A percentile compares a stretch with the other conserved stretches of the same genome.
Evolutionary conservation across 2,113 vertebrate genomes (phyloP).

Genomic region (Pogona vitticeps): DNA sequence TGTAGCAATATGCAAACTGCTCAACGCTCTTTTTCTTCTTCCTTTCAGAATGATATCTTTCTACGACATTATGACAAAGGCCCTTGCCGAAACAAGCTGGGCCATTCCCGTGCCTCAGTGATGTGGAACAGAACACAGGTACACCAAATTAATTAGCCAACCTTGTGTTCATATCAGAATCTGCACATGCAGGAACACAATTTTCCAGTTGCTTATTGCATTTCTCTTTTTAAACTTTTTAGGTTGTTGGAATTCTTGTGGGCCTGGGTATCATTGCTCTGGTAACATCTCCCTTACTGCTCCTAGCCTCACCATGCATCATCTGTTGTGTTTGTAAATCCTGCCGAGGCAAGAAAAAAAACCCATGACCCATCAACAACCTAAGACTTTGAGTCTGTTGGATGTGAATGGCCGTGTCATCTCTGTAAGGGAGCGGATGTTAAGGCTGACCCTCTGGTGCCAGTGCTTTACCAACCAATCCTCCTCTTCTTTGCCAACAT

Average conservation of each 20-base stretch:
- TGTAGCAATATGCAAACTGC: not conserved
- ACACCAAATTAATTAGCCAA: constrained; percentile 20
- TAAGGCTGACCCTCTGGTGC: constrained; percentile 52
- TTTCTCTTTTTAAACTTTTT: constrained; percentile 33
- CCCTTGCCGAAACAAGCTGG: constrained; percentile 94
- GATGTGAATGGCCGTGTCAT: constrained; percentile 27
- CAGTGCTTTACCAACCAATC: constrained; percentile 58
- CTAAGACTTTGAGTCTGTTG: constrained; percentile 56
- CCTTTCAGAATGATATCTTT: constrained; percentile 94
- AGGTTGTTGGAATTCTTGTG: constrained; percentile 96
- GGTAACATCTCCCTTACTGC: constrained; percentile 92
- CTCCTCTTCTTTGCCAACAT: constrained; percentile 65
- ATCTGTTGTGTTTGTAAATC: constrained; percentile 95
- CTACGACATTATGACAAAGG: constrained; percentile 97
- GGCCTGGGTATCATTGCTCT: constrained; percentile 90
- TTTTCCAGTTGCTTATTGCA: not conserved
- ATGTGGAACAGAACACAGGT: constrained; percentile 99
- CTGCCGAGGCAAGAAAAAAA: constrained; percentile 85
- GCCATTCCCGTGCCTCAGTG: constrained; percentile 94
- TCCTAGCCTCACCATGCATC: constrained; percentile 94
- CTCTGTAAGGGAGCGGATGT: constrained; percentile 55
- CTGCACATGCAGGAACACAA: fast-evolving
- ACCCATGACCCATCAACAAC: constrained; percentile 76
- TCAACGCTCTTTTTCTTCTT: constrained; percentile 48
- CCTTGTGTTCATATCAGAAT: constrained; percentile 6